Base-by-base conservation (phyloP, 2,113 vertebrate species). In the Malurus melanocephalus region DNA sequence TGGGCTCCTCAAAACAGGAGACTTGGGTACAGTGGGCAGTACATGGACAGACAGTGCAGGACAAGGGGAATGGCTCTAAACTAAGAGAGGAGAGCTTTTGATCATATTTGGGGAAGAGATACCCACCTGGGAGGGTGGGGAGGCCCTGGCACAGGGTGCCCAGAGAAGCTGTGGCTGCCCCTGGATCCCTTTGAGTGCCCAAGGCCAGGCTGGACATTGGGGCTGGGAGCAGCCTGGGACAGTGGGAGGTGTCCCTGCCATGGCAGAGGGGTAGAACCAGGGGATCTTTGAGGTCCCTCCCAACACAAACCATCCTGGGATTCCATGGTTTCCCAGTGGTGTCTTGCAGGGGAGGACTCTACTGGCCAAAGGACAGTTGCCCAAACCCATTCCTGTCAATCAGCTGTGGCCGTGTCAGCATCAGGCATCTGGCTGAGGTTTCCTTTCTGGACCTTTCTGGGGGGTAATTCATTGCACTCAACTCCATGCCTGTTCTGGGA, bases 231-330 rank as follows among this genome's bases (percentile, higher is more conserved):
- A 45, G 7, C 38, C 68, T 71, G 68, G 30, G 38, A 13, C 18
- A 10, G 69, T 45, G 52, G 59, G 1, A 77, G 60, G 38, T 43
- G 59, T 43, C 38, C 42, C 76, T 79, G 51, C 23, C 38, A 28
- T 35, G 55, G 38, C 56, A 35, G 38, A 46, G 46, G 66, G 13
- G 16, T 16, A 51, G n/a, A 2, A 33, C 18, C 13, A 14, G 61
- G 2, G 24, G n/a, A 3, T 8, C 3, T 65, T 7, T 35, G 0
- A 26, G 13, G 21, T 30, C 27, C 4, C 16, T 21, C 10, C 51
- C 51, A 56, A 10, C 33, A 6, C 48, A 68, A 66, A 43, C 19
- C 8, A 43, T 10, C 6, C 48, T 51, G 55, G 9, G 32, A n/a
- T 64, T 40, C 28, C 59, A 9, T 38, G 28, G 48, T 53, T 15